Conservation (phyloP, 2,113 vertebrate species). For the Tichodroma muraria region DNA sequence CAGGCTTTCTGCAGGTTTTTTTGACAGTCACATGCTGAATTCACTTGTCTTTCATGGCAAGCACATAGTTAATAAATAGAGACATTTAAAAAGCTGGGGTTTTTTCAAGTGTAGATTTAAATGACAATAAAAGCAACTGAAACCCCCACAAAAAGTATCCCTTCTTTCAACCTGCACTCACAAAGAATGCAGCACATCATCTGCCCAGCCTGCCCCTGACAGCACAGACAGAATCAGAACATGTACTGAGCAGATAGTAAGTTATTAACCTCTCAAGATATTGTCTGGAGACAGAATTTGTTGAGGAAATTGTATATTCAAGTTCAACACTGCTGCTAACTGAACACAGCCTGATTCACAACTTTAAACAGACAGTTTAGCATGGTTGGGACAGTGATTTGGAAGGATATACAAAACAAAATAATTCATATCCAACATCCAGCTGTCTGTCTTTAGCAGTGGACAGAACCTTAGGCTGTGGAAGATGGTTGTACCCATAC, state of each 20-base stretch:
- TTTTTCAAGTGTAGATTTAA: background rate
- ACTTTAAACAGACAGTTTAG: background rate
- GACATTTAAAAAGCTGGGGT: background rate
- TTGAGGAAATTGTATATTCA: background rate
- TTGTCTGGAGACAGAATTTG: background rate
- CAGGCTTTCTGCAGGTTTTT: background rate
- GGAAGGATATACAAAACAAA: background rate
- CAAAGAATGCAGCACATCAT: background rate
- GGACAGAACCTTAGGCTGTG: background rate
- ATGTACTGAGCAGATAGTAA: background rate
- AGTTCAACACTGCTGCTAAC: background rate
- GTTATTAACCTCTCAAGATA: slow-evolving; percentile 11
- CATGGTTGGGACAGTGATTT: background rate
- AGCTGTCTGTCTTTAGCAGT: background rate
- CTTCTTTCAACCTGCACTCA: background rate
- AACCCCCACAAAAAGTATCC: background rate
- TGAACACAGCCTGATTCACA: background rate
- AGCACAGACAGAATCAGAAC: background rate
- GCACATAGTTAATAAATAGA: background rate
- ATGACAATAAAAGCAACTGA: background rate
- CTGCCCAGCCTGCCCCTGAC: background rate
- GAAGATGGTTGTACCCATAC: background rate
- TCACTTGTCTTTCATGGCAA: background rate
- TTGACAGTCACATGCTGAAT: background rate
- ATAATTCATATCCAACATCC: background rate